Conservation (phyloP, 2,113 vertebrate genomes). For the Halichoerus grypus region DNA sequence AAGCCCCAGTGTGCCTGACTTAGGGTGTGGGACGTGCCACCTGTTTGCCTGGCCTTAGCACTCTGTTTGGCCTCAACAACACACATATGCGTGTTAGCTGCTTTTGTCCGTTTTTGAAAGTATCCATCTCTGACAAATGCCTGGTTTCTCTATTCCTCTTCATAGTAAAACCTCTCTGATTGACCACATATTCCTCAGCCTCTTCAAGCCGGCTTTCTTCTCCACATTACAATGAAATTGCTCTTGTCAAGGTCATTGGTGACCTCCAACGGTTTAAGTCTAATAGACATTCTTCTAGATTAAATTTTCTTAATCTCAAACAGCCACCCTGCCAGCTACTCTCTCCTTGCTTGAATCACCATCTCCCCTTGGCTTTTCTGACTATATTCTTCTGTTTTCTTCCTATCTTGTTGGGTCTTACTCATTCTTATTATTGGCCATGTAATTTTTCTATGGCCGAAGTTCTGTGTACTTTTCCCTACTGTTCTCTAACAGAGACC, state of each 20-base stretch:
- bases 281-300: not conserved
- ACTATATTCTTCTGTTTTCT: not conserved
- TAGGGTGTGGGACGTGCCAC: not conserved
- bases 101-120: not conserved
- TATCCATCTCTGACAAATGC: not conserved
- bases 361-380: not conserved
- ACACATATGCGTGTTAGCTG: not conserved
- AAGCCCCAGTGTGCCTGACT: not conserved
- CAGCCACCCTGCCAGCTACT: not conserved
- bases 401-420: not conserved
- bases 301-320: constrained; percentile 24
- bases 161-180: not conserved
- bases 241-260: not conserved
- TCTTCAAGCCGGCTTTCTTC: not conserved
- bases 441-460: not conserved
- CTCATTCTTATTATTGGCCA: not conserved
- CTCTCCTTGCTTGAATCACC: not conserved
- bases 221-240: not conserved
- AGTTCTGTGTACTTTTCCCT: not conserved
- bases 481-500: not conserved
- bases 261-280: not conserved
- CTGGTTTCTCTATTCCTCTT: not conserved
- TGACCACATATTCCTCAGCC: not conserved
- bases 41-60: not conserved
- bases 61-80: not conserved